Evolutionary conservation across 2,797 vertebrate genomes (phyloP), one percentile per base, ranked within the genome.

Genomic region (Rhinophrynus dorsalis): DNA sequence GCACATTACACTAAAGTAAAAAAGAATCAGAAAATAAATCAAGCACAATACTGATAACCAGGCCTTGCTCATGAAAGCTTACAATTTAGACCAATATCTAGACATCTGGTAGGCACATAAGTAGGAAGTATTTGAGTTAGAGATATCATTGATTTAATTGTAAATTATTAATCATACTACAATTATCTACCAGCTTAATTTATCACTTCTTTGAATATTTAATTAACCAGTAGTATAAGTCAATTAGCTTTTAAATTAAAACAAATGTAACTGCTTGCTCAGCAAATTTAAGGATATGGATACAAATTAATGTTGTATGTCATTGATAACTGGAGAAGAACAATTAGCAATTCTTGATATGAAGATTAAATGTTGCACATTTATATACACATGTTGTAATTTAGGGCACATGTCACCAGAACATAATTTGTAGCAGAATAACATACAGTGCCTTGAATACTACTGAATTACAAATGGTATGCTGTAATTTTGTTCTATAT

Each of bases 181-280:
- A 88, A 86, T 85, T 83, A 90, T 88, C 82, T 86, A 89, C 88
- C 90, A 87, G 80, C 78, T 84, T 86, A 86, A 92, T 92, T 92
- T 90, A 89, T 93, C 89, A 91, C 88, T 88, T 82, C 88, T 90
- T 86, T 89, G 89, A 92, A 88, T 90, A 89, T 89, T 92, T 92
- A 92, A 92, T 92, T 93, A 92, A 85, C 82, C 87, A 86, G 83
- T 78, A 82, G 82, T 83, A 82, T 84, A 83, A 90, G 87, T 88
- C 87, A 89, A 91, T 91, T 92, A 90, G 79, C 78, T 81, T 86
- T 78, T 80, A 86, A 89, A 91, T 91, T 89, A 89, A 87, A 88
- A 90, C 88, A 87, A 89, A 92, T 92, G 88, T 84, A 91, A 89
- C 81, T 82, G 78, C 83, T 83, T 76, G 79, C 75, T 87, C 84